Percentiles rank a stretch among this genome's conserved stretches.
These are phyloP conservation scores for Pseudomugil tenellus DNA, from an alignment of 2,797 vertebrate species.

Conservation along the genomic window DNA sequence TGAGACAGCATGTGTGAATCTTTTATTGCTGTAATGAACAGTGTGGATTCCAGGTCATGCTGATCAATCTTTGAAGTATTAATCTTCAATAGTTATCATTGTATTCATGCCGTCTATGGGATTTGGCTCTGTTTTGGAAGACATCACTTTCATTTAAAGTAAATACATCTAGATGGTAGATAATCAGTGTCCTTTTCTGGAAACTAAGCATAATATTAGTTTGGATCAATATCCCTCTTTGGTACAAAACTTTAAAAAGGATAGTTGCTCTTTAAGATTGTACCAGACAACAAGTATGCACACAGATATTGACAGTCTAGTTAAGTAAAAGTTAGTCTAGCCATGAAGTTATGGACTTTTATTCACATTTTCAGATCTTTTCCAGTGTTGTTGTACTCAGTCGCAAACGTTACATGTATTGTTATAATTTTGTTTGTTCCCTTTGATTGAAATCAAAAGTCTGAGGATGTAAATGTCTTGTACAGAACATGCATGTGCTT, in stretches of 20 bases:
- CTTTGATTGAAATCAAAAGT: no score
- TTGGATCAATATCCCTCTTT: background rate
- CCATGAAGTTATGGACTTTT: no score
- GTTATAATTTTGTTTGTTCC: no score
- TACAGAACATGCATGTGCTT: background rate
- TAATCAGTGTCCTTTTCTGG: slow-evolving; percentile 9
- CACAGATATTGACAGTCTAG: no score
- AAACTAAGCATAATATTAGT: background rate
- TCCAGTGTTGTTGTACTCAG: background rate
- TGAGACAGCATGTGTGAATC: slow-evolving; percentile 6
- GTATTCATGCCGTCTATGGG: background rate
- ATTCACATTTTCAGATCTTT: no score
- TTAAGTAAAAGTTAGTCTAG: no score
- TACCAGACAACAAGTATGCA: no score
- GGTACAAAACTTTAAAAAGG: background rate
- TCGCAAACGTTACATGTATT: no score
- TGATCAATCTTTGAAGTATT: slow-evolving; percentile 55
- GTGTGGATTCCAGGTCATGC: slow-evolving; percentile 67
- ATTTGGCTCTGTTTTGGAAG: slow-evolving; percentile 22
- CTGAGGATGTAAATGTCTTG: no score
- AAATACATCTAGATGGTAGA: slow-evolving; percentile 13
- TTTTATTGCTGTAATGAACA: slow-evolving; percentile 64
- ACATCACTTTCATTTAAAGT: background rate
- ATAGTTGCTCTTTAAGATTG: no score
- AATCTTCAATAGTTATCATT: slow-evolving; percentile 50